Conservation (phyloP, 1,140 invertebrate genomes). For the Lepidurus couesii region DNA sequence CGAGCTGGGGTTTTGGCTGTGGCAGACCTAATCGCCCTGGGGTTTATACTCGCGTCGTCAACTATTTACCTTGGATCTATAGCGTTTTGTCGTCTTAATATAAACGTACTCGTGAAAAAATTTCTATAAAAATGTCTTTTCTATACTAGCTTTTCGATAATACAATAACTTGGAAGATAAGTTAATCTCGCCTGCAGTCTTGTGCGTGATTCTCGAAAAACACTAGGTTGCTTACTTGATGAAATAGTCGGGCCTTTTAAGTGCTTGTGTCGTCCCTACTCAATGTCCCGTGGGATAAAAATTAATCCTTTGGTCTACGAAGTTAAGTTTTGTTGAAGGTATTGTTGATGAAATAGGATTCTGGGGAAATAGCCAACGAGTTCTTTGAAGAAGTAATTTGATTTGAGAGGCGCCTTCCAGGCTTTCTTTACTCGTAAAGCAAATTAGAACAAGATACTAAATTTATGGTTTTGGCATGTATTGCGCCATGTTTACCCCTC, state of each 20-base stretch:
- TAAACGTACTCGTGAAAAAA: conserved; percentile 44
- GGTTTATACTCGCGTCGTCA: conserved; percentile 57
- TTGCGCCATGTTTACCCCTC: neutral
- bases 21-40: conserved; percentile 61
- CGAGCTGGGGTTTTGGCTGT: conserved; percentile 64
- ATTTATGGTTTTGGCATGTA: neutral
- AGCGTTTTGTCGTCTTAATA: conserved; percentile 45
- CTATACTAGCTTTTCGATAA: neutral
- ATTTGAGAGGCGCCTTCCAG: neutral
- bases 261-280: no score
- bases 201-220: no score
- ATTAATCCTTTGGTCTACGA: no score
- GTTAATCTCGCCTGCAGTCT: no score
- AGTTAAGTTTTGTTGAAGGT: no score
- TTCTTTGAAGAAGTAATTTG: neutral
- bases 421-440: neutral
- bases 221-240: no score
- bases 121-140: neutral
- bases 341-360: no score
- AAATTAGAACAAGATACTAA: neutral
- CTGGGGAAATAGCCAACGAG: neutral
- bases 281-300: no score
- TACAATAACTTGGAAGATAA: no score
- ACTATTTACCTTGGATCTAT: conserved; percentile 58
- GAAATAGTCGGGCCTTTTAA: no score